A percentile compares a stretch with the other conserved stretches of the same genome.
These are phyloP conservation scores for Drosophila basisetae DNA, from an alignment of 2,888 invertebrate genomes.

Conservation along the genomic window DNA sequence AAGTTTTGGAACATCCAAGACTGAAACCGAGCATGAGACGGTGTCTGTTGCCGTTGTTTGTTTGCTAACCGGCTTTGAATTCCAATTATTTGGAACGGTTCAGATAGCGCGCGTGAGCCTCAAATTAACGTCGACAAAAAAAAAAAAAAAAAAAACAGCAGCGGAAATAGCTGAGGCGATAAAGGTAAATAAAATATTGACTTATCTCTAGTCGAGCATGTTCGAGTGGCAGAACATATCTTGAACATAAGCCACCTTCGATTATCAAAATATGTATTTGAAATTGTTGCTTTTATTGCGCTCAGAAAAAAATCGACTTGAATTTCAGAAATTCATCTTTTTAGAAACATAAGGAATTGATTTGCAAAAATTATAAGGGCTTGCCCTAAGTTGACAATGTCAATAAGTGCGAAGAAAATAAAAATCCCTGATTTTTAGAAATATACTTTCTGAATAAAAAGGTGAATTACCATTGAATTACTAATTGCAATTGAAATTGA, in stretches of 20 bases:
- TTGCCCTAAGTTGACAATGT: neutral
- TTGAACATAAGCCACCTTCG: neutral
- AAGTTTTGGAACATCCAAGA: slow-evolving; percentile 56
- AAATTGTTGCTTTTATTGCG: neutral
- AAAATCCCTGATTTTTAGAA: neutral
- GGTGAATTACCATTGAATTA: neutral
- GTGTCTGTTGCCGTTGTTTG: slow-evolving; percentile 17
- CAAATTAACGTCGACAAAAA: slow-evolving; percentile 52
- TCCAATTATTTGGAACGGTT: slow-evolving; percentile 76
- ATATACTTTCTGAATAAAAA: neutral
- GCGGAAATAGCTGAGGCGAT: slow-evolving; percentile 78
- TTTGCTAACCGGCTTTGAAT: slow-evolving; percentile 76
- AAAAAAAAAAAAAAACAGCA: slow-evolving; percentile 22
- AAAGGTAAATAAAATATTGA: slow-evolving; percentile 62
- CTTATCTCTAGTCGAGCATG: neutral
- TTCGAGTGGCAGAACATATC: neutral
- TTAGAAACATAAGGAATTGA: neutral
- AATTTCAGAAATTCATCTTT: neutral
- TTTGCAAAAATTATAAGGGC: neutral
- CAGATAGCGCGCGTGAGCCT: slow-evolving; percentile 63
- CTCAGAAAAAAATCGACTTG: neutral
- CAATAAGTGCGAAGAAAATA: neutral
- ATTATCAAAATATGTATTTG: neutral
- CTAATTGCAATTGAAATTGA: too few relatives aligned
- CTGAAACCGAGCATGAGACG: neutral